A percentile compares a stretch with the other conserved stretches of the same genome.
These are phyloP conservation scores for Anas platyrhynchos DNA, from an alignment of 2,113 vertebrate genomes.

Conservation along the genomic window DNA sequence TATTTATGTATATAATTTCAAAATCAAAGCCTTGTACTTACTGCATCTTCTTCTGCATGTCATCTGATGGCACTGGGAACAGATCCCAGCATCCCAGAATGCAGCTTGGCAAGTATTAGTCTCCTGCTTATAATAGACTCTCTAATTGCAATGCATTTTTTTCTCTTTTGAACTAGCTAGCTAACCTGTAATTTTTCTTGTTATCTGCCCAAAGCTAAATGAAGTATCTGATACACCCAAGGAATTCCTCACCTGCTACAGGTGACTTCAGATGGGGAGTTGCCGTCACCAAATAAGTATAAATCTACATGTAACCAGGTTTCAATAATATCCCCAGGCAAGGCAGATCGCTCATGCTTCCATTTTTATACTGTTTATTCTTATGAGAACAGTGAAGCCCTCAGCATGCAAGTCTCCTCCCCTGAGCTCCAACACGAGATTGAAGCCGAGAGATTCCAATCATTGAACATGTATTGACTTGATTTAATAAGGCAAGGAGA, in stretches of 20 bases:
- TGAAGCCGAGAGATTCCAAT: conserved; percentile 33
- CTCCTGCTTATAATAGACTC: conserved; percentile 9
- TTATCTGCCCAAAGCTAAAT: conserved; percentile 55
- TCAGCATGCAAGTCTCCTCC: neutral
- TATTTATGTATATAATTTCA: conserved; percentile 36
- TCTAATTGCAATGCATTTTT: conserved; percentile 57
- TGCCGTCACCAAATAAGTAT: conserved; percentile 27
- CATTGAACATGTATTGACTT: conserved; percentile 46
- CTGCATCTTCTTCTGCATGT: conserved; percentile 26
- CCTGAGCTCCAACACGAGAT: neutral
- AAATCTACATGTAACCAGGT: neutral
- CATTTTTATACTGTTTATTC: neutral
- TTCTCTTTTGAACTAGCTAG: conserved; percentile 53
- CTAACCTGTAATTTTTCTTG: conserved; percentile 63
- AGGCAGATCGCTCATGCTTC: neutral
- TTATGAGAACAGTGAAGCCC: neutral
- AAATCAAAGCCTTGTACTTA: conserved; percentile 51
- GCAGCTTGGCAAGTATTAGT: conserved; percentile 42
- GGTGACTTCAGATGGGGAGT: conserved; percentile 53
- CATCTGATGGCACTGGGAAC: conserved; percentile 44
- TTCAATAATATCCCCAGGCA: neutral
- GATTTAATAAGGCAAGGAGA: conserved; percentile 1
- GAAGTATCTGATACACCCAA: conserved; percentile 58
- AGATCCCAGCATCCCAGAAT: conserved; percentile 49
- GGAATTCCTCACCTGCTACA: conserved; percentile 61